Evolutionary conservation across 2,888 invertebrate genomes (phyloP).

Genomic region (Deilephila porcellus): DNA sequence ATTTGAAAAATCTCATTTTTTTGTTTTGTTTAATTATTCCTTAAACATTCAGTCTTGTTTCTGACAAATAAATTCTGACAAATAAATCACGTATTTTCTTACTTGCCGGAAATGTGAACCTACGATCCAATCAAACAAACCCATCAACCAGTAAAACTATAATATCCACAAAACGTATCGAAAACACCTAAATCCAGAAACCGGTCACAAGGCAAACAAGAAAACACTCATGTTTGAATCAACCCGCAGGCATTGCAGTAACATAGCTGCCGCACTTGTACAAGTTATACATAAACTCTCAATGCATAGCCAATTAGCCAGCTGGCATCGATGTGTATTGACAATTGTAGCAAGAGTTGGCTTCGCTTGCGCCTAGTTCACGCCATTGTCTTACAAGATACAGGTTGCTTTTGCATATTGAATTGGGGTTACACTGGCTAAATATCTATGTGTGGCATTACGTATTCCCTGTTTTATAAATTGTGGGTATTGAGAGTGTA

Average conservation of each 20-base stretch:
- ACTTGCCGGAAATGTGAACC: too few species aligned
- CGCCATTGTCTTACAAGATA: not conserved
- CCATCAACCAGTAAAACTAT: not conserved
- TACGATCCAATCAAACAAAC: too few species aligned
- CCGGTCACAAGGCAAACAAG: not conserved
- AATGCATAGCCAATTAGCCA: constrained; percentile 46
- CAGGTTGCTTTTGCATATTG: not conserved
- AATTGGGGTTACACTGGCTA: not conserved
- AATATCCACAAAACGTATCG: not conserved
- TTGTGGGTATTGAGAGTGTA: too few species aligned
- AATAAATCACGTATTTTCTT: too few species aligned
- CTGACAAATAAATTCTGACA: too few species aligned
- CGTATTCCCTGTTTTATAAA: not conserved
- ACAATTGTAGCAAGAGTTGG: constrained; percentile 37
- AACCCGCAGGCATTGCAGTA: constrained; percentile 32
- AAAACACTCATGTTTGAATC: constrained; percentile 11
- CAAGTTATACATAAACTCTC: constrained; percentile 42
- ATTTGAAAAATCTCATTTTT: too few species aligned
- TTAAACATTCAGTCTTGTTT: too few species aligned
- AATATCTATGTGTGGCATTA: too few species aligned
- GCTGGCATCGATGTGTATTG: constrained; percentile 44
- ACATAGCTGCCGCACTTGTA: constrained; percentile 33
- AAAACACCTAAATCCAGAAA: not conserved
- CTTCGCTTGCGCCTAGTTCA: not conserved
- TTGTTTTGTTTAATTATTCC: too few species aligned